Percentiles rank a stretch among this genome's conserved stretches.
Conservation (phyloP, 1,140 invertebrate species). For the Sycophila sp. region DNA sequence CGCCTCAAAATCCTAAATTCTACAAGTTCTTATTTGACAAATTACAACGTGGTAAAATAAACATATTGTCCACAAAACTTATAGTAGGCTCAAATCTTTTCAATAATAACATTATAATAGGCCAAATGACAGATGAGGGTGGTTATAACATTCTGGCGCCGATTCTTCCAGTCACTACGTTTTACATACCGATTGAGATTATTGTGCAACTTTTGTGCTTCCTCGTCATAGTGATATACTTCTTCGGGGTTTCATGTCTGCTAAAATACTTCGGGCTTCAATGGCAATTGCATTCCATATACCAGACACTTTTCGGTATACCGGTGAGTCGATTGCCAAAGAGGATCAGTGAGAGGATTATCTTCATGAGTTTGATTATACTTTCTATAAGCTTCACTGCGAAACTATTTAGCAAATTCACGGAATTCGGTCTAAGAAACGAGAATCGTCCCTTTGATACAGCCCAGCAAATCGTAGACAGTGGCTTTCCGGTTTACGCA, state of each 20-base stretch:
- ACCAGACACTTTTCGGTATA: not conserved
- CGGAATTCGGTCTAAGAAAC: not conserved
- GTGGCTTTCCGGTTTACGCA: not conserved
- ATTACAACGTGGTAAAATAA: not conserved
- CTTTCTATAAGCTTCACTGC: not conserved
- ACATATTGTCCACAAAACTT: not conserved
- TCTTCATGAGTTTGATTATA: not conserved
- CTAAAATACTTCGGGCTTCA: not conserved
- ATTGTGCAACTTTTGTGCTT: not conserved
- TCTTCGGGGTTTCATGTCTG: no score
- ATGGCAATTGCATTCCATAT: not conserved
- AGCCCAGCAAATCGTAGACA: not conserved
- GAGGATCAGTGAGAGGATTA: not conserved
- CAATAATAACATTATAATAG: not conserved
- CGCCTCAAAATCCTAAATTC: not conserved
- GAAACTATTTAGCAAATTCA: not conserved
- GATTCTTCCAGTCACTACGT: not conserved
- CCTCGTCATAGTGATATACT: not conserved
- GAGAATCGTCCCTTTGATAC: not conserved
- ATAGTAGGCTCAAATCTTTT: not conserved
- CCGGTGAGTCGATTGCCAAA: not conserved
- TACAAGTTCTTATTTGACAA: not conserved
- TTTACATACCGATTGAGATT: not conserved
- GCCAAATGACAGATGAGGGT: not conserved
- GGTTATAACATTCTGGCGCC: not conserved